Conservation (phyloP, 2,113 vertebrate genomes). For the Triplophysa tibetana region DNA sequence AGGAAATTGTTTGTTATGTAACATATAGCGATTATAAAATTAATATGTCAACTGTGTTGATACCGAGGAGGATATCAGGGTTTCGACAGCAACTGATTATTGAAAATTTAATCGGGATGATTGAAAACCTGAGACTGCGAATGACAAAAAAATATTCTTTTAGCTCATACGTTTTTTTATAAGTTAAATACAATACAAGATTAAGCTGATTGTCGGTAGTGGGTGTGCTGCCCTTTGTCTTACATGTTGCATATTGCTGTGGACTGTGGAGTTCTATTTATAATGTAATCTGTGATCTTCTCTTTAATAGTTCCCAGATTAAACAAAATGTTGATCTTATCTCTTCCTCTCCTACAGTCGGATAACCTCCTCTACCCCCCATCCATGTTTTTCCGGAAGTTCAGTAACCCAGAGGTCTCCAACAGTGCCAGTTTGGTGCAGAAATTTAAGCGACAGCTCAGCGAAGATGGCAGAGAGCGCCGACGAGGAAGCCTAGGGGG, state of each 20-base stretch:
- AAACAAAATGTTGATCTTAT: slow-evolving; percentile 29
- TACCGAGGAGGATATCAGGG: neutral
- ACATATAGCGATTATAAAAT: slow-evolving; percentile 5
- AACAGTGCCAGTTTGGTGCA: slow-evolving; percentile 71
- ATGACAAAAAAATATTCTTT: no score
- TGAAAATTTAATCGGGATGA: neutral
- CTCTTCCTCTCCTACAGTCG: slow-evolving; percentile 73
- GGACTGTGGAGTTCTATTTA: neutral
- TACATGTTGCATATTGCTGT: neutral
- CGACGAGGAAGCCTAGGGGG: slow-evolving; percentile 92
- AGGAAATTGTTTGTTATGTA: slow-evolving; percentile 33
- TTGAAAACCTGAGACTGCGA: neutral
- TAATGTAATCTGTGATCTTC: slow-evolving; percentile 13
- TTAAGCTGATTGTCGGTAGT: neutral
- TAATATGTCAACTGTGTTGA: neutral
- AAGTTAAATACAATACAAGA: no score
- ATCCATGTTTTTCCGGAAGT: slow-evolving; percentile 80
- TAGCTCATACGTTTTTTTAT: no score
- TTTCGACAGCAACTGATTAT: neutral
- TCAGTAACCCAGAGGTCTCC: slow-evolving; percentile 85
- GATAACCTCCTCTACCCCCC: slow-evolving; percentile 87
- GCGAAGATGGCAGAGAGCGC: slow-evolving; percentile 83
- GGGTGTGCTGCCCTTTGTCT: neutral
- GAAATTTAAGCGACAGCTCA: slow-evolving; percentile 84
- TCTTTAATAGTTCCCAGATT: slow-evolving; percentile 28